Base-by-base conservation (phyloP, 2,888 invertebrate genomes). In the Scrobipalpa atriplicella region DNA sequence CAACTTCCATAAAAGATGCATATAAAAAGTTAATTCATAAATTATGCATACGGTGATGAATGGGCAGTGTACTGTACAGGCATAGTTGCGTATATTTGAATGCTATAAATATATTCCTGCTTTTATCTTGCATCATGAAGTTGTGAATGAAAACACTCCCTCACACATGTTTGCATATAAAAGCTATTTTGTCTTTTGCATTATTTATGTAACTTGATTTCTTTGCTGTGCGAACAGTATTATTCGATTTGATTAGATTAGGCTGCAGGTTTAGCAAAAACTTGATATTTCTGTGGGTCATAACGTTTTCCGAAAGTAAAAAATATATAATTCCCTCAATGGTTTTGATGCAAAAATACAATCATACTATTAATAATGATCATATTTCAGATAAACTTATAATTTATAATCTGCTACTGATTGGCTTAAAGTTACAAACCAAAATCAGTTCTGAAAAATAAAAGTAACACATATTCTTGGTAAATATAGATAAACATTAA, bases 11-110 rank as follows among this genome's bases (percentile, higher is more conserved):
- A 36, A 21, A 56, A 56, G 29, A 36, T 16, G 29, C 3, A 58
- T 58, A 38, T 58, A 58, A 61, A 39, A 61, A 39, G 19, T 61
- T 61, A 61, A 61, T 61, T 61, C 61, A 60, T 61, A 41, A 63
- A 89, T 90, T 87, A 89, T 89, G 82, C 82, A 89, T 86, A 78
- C 85, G 82, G 75, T 76, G 75, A 76, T 86, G 85, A 84, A 87
- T 86, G 80, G 77, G 67, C 73, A 73, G 76, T 70, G 69, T 58
- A 58, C 38, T 70, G 69, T 36, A 58, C 6, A n/a, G 38, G 66
- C 79, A 83, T 84, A 84, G 82, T 16, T 10, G 47, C 76, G 76
- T 77, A 77, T 73, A 71, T 72, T 68, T 74, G 71, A 69, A 71
- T 74, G 71, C 69, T 71, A 69, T 73, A 72, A 78, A 74, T 77